Evolutionary conservation across 2,888 invertebrate species (phyloP).

Genomic region (Agapostemon virescens): DNA sequence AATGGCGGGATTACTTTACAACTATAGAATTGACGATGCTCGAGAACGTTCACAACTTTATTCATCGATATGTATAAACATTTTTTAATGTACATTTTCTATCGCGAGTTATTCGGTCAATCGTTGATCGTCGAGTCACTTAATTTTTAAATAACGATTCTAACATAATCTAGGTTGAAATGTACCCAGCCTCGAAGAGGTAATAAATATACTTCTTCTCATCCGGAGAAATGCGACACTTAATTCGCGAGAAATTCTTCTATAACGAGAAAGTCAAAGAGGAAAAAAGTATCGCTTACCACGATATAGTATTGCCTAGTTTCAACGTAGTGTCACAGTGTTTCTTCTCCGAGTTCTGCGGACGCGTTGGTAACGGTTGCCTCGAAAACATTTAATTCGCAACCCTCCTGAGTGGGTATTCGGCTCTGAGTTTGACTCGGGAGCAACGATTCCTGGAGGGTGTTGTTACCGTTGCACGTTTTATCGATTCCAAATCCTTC

Average conservation of each 20-base stretch:
- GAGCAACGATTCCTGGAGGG: constrained; percentile 86
- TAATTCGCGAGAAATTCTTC: neutral
- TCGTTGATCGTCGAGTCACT: too few relatives aligned
- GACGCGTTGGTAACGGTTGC: constrained; percentile 62
- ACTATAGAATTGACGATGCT: neutral
- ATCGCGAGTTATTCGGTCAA: too few relatives aligned
- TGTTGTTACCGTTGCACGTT: constrained; percentile 89
- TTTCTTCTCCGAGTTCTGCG: constrained; percentile 47
- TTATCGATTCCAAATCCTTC: constrained; percentile 85
- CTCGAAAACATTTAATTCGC: constrained; percentile 74
- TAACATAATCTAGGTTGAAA: too few relatives aligned
- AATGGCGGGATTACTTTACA: too few relatives aligned
- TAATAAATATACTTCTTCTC: too few relatives aligned
- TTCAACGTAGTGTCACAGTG: constrained; percentile 39
- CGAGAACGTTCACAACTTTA: neutral
- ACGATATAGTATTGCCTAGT: neutral
- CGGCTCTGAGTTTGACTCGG: constrained; percentile 74
- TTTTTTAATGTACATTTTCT: neutral
- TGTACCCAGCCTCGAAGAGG: too few relatives aligned
- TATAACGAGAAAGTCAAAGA: neutral
- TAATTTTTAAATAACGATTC: too few relatives aligned
- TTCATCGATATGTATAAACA: neutral
- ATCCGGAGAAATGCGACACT: neutral
- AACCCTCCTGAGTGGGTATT: constrained; percentile 66
- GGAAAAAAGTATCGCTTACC: constrained; percentile 21